Conservation (phyloP, 2,797 vertebrate genomes). For the Urophycis tenuis region DNA sequence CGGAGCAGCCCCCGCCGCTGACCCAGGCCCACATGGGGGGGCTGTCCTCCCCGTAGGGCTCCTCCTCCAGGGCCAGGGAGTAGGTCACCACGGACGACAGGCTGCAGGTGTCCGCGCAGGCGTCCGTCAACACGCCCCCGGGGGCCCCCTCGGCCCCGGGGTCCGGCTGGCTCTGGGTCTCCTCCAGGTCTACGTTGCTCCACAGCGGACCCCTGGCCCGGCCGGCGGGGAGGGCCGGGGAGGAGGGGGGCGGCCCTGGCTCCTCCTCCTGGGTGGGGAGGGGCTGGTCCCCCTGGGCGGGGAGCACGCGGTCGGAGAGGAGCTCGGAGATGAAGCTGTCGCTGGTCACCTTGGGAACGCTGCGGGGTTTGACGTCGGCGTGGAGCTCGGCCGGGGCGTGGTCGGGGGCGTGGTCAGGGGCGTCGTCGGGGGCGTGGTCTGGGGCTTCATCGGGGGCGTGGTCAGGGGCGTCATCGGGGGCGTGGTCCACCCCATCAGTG, state of each 20-base stretch:
- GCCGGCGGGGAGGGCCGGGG: conserved; percentile 39
- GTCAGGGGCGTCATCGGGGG: too few species aligned
- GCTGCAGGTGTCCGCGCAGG: conserved; percentile 68
- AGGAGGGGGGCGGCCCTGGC: conserved; percentile 3
- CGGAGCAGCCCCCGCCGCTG: conserved; percentile 82
- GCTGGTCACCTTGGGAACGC: conserved; percentile 75
- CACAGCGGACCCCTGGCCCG: conserved; percentile 67
- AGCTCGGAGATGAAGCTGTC: conserved; percentile 79
- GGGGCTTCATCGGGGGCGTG: too few species aligned
- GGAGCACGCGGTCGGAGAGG: conserved; percentile 61
- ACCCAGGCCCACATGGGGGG: conserved; percentile 92
- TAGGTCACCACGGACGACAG: conserved; percentile 78
- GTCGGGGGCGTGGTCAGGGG: not conserved
- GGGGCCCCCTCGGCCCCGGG: not conserved
- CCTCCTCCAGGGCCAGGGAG: conserved; percentile 75
- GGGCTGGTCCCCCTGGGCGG: conserved; percentile 57
- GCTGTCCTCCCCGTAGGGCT: conserved; percentile 71
- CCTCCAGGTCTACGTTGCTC: conserved; percentile 92
- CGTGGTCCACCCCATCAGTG: conserved; percentile 19
- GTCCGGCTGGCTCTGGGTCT: conserved; percentile 63
- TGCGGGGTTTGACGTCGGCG: conserved; percentile 39
- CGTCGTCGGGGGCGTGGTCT: conserved; percentile 8
- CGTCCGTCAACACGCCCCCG: conserved; percentile 40
- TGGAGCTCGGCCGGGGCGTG: not conserved
- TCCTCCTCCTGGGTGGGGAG: conserved; percentile 34